These are phyloP conservation scores for Wiebesia pumilae DNA, from an alignment of 1,140 invertebrate genomes.

Conservation along the genomic window DNA sequence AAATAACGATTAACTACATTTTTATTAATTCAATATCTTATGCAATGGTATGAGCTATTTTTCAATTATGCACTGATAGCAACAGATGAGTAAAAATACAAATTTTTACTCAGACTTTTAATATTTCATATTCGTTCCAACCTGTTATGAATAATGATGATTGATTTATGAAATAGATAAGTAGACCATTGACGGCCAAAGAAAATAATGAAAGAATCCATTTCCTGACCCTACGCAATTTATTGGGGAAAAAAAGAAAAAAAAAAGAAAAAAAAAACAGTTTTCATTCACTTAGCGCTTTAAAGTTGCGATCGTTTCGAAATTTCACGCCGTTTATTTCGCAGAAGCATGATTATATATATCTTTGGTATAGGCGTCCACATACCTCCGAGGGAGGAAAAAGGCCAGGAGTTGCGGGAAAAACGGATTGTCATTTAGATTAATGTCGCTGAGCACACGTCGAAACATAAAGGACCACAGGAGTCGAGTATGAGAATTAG, in stretches of 20 bases:
- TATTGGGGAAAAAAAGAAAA: not conserved
- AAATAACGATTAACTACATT: too few species aligned
- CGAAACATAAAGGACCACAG: slow-evolving; percentile 55
- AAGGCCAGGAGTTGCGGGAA: slow-evolving; percentile 22
- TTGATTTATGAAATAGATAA: slow-evolving; percentile 12
- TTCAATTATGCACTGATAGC: not conserved
- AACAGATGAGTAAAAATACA: not conserved
- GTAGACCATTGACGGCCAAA: not conserved
- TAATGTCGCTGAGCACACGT: slow-evolving; percentile 55
- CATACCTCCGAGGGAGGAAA: not conserved
- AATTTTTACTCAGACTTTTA: not conserved
- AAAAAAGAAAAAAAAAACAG: not conserved
- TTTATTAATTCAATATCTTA: not conserved
- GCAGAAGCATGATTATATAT: slow-evolving; percentile 35
- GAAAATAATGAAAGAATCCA: not conserved
- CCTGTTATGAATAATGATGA: slow-evolving; percentile 5
- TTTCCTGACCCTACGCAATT: slow-evolving; percentile 12
- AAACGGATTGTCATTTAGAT: slow-evolving; percentile 61
- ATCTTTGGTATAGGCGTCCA: not conserved
- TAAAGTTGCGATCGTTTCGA: not conserved
- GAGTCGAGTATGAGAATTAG: slow-evolving; percentile 56
- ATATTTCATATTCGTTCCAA: slow-evolving; percentile 12
- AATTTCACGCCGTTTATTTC: slow-evolving; percentile 44
- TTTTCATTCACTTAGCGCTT: not conserved
- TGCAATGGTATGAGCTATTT: not conserved